Evolutionary conservation across 2,888 invertebrate species (phyloP).

Genomic region (Terebella lapidaria): DNA sequence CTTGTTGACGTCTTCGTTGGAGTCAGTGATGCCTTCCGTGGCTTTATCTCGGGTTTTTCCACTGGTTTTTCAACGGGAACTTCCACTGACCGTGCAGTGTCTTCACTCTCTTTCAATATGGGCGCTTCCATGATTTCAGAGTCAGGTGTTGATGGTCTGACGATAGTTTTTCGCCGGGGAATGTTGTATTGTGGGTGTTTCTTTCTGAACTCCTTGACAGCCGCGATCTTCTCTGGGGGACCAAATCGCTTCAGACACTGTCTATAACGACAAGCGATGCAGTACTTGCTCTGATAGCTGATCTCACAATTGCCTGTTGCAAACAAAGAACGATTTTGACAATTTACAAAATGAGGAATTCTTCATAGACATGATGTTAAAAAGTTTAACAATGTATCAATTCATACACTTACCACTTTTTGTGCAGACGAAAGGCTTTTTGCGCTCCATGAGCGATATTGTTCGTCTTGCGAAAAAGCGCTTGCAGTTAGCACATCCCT

Average conservation of each 20-base stretch:
- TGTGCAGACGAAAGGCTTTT: background rate
- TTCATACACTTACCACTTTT: background rate
- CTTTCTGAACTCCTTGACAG: background rate
- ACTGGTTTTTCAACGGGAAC: no score
- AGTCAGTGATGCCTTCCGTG: no score
- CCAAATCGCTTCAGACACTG: background rate
- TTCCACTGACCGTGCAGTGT: no score
- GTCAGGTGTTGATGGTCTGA: background rate
- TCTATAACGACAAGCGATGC: background rate
- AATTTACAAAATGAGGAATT: background rate
- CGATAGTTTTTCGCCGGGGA: background rate
- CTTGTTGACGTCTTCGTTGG: no score
- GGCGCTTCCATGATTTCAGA: background rate
- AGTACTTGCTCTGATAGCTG: background rate
- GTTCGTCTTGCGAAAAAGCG: background rate
- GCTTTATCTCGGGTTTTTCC: no score
- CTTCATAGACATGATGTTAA: no score
- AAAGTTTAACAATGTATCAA: no score
- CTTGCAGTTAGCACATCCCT: background rate
- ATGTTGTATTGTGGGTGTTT: background rate
- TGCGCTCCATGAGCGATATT: background rate
- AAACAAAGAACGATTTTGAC: background rate
- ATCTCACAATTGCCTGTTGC: constrained; percentile 1
- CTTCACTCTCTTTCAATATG: no score
- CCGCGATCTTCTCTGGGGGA: background rate